Percentiles rank a stretch among this genome's conserved stretches.
Evolutionary conservation across 2,797 vertebrate genomes (phyloP).

Genomic region (Gambelia wislizenii): DNA sequence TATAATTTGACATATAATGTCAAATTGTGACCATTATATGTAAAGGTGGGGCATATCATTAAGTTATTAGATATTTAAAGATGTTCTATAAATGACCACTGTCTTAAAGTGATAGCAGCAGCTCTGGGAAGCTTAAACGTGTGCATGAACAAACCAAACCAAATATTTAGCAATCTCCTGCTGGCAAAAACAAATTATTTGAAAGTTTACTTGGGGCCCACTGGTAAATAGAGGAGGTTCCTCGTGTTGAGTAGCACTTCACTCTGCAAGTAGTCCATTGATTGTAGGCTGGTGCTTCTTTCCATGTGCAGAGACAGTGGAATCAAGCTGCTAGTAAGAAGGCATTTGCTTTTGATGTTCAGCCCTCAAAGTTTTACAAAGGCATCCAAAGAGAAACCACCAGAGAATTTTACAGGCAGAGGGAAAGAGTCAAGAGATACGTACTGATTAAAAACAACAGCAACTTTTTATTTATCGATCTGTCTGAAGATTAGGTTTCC

Average conservation of each 20-base stretch:
- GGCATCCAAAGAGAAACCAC: conserved; percentile 23
- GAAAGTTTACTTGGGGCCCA: neutral
- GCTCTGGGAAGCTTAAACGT: conserved; percentile 31
- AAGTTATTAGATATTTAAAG: neutral
- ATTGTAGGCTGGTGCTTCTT: conserved; percentile 17
- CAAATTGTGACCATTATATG: too few species aligned
- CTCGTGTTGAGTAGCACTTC: neutral
- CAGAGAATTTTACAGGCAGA: conserved; percentile 44
- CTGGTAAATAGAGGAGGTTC: neutral
- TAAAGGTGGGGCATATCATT: too few species aligned
- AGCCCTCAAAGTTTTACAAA: conserved; percentile 45
- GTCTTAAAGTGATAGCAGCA: neutral
- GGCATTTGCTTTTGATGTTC: conserved; percentile 14
- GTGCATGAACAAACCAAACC: neutral
- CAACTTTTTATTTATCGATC: conserved; percentile 50
- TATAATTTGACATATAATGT: too few species aligned
- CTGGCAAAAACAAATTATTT: neutral
- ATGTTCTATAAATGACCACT: neutral
- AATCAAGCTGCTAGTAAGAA: conserved; percentile 31
- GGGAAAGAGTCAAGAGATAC: conserved; percentile 39
- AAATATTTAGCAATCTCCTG: neutral
- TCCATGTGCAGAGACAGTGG: neutral
- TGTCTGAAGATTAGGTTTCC: conserved; percentile 52
- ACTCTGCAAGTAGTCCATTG: neutral
- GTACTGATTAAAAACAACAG: conserved; percentile 49